phyloP scores from a whole-genome alignment of 2,797 vertebrate species.

The Acanthiza pusilla region DNA sequence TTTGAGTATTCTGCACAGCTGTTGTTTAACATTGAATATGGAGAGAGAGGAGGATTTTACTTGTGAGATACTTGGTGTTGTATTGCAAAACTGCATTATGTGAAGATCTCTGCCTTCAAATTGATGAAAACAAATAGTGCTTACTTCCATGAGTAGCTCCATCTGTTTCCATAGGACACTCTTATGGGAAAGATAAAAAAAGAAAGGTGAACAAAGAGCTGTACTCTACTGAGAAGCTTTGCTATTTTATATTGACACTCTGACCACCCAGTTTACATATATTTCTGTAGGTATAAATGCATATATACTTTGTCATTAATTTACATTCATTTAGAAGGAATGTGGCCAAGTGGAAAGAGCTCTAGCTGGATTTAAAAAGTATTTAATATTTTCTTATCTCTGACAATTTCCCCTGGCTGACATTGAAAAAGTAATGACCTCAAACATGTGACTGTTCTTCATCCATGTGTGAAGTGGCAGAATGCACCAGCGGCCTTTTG shows the following conservation, averaged over 20 bases:
- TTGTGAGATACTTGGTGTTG: slow-evolving; percentile 12
- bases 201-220: background rate
- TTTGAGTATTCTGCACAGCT: slow-evolving; percentile 41
- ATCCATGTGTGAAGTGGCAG: background rate
- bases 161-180: slow-evolving; percentile 5
- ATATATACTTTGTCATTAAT: background rate
- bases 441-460: background rate
- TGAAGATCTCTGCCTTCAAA: background rate
- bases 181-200: background rate
- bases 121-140: background rate
- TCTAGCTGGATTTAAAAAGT: background rate
- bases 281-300: background rate
- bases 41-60: background rate
- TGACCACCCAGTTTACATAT: background rate
- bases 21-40: background rate
- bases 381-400: background rate
- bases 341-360: background rate
- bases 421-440: background rate
- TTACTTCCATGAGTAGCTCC: slow-evolving; percentile 4
- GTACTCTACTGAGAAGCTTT: background rate
- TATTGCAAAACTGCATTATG: slow-evolving; percentile 30
- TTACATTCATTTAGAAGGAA: background rate
- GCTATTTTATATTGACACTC: background rate
- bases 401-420: background rate
- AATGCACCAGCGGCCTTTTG: background rate